Evolutionary conservation across 2,113 vertebrate species (phyloP), one percentile per base, ranked within the genome.

Genomic region (Agapornis roseicollis): DNA sequence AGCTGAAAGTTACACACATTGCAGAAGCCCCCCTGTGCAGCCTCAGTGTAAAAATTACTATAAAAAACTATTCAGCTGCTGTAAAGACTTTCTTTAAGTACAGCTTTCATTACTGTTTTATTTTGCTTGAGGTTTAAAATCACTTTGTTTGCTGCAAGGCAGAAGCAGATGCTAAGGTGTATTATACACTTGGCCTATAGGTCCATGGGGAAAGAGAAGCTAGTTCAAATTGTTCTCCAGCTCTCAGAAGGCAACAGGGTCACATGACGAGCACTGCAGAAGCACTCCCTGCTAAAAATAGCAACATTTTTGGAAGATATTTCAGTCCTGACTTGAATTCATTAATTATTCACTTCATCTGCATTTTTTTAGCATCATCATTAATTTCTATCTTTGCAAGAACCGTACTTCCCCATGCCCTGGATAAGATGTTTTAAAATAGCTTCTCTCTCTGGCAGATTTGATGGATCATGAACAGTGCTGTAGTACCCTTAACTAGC

Each of bases 371-470:
- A 92, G 70, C 69, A 97, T 81, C 86, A 93, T 93, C 94, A 97
- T 96, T 86, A 91, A 92, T 95, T 87, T 88, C 89, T 95, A 4
- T 86, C 94, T 95, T 91, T 92, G 80, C 63, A 83, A 68, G 90
- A 94, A 71, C 74, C 74, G 80, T 81, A 91, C 82, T 96, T 96
- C 83, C 88, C 80, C 47, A 4, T 94, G 80, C 84, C 93, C 91
- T 79, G 71, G 93, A 96, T 88, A 86, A 93, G 92, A 96, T 70
- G 89, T 55, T 95, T 92, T 96, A 89, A 96, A 96, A 96, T 94
- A 97, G 80, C 39, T 88, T 95, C 50, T 46, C 82, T 81, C 69
- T 93, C 88, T 92, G 77, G 73, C 86, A 91, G 70, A 73, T 93
- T 87, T 96, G 94, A 96, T 85, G 70, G 88, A 89, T 95, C 81